Conservation (phyloP, 2,888 invertebrate genomes). For the Nasonia oneida region DNA sequence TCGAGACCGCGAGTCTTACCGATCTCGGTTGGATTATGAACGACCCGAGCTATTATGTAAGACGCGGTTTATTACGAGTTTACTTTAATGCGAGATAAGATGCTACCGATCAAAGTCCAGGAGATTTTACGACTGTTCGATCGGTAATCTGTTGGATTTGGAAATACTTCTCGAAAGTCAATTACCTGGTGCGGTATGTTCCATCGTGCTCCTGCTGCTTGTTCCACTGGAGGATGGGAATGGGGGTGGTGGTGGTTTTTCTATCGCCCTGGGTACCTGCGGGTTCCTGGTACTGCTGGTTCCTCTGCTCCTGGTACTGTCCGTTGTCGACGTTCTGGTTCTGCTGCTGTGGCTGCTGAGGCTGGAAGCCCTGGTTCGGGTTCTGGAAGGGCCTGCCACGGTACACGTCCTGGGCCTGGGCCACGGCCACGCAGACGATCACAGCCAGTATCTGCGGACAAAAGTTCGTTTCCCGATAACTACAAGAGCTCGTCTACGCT, state of each 20-base stretch:
- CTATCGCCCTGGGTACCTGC: slow-evolving; percentile 50
- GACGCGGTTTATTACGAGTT: not conserved
- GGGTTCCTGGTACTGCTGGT: slow-evolving; percentile 41
- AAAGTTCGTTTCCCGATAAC: not conserved
- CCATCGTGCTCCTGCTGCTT: slow-evolving; percentile 92
- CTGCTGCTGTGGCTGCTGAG: slow-evolving; percentile 65
- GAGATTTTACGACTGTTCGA: not conserved
- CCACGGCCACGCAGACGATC: slow-evolving; percentile 73
- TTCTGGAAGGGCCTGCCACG: slow-evolving; percentile 59
- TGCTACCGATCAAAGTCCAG: not conserved
- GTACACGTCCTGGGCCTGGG: slow-evolving; percentile 68
- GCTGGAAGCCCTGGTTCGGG: slow-evolving; percentile 45
- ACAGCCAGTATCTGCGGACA: slow-evolving; percentile 69
- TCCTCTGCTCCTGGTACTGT: slow-evolving; percentile 59
- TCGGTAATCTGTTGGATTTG: not conserved
- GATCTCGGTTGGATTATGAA: slow-evolving; percentile 4
- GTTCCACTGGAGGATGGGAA: slow-evolving; percentile 90
- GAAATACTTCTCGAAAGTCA: not conserved
- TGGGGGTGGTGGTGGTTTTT: slow-evolving; percentile 84
- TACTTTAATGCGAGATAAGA: not conserved
- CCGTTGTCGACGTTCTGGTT: slow-evolving; percentile 65
- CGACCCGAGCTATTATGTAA: slow-evolving; percentile 36
- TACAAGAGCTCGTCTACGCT: not conserved
- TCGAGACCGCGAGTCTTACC: not conserved
- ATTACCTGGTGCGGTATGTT: slow-evolving; percentile 89